These are phyloP conservation scores for Anas capensis DNA, from an alignment of 2,797 vertebrate species.

Conservation along the genomic window DNA sequence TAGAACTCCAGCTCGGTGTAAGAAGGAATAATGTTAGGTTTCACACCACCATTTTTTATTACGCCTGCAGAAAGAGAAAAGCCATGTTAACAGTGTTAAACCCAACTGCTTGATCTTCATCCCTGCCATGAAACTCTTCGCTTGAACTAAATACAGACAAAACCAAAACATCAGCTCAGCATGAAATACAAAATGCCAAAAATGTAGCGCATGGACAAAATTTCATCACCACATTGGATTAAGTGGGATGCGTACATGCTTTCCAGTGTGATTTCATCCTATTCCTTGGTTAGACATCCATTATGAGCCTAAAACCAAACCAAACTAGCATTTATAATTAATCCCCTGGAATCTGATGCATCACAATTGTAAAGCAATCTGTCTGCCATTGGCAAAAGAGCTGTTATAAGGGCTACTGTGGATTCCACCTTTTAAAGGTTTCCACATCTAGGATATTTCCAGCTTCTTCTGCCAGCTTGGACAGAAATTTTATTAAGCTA, in stretches of 20 bases:
- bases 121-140: background rate
- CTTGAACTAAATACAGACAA: background rate
- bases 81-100: background rate
- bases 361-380: background rate
- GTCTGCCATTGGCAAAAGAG: background rate
- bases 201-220: background rate
- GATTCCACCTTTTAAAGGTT: background rate
- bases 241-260: background rate
- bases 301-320: background rate
- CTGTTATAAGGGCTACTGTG: background rate
- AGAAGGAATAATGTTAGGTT: constrained; percentile 91
- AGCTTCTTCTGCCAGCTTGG: background rate
- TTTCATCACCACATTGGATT: background rate
- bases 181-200: background rate
- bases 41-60: constrained; percentile 91
- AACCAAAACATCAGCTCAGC: background rate
- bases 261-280: background rate
- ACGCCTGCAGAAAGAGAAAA: constrained; percentile 81
- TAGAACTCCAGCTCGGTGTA: constrained; percentile 89
- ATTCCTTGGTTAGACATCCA: background rate
- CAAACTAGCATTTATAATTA: background rate
- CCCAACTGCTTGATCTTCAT: background rate
- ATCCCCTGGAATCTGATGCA: background rate
- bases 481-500: background rate
- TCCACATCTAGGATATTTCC: background rate